phyloP scores from a whole-genome alignment of 2,888 invertebrate species.

The Hoplodrina ambigua region DNA sequence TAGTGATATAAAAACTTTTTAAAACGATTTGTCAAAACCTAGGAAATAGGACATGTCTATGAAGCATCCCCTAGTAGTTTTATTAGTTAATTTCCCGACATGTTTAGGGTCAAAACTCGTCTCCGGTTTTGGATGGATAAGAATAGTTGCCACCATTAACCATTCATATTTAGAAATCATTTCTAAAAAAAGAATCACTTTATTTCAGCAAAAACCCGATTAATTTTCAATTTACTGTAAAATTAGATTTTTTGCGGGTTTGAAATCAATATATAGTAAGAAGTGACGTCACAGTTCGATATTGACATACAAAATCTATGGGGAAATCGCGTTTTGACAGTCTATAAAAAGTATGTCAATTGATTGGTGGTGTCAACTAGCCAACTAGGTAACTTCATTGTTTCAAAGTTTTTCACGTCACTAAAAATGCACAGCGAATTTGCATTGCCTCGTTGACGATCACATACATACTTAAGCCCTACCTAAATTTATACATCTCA shows the following conservation, averaged over 20 bases:
- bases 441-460: conserved; percentile 34
- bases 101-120: neutral
- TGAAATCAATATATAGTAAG: too few species aligned
- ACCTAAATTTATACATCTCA: conserved; percentile 9
- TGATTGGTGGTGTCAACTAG: too few species aligned
- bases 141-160: too few species aligned
- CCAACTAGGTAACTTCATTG: neutral
- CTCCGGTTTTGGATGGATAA: neutral
- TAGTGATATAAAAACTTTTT: conserved; percentile 7
- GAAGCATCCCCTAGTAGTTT: neutral
- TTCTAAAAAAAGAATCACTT: too few species aligned
- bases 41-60: neutral
- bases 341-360: too few species aligned
- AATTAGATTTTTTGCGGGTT: too few species aligned
- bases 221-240: too few species aligned
- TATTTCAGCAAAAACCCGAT: too few species aligned
- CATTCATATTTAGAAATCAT: too few species aligned
- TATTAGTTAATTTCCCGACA: neutral
- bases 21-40: neutral
- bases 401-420: neutral
- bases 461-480: conserved; percentile 7
- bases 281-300: too few species aligned
- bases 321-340: too few species aligned
- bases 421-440: conserved; percentile 19
- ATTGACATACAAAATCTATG: too few species aligned